Evolutionary conservation across 2,113 vertebrate genomes (phyloP), one percentile per base, ranked within the genome.

Genomic region (Tursiops truncatus): DNA sequence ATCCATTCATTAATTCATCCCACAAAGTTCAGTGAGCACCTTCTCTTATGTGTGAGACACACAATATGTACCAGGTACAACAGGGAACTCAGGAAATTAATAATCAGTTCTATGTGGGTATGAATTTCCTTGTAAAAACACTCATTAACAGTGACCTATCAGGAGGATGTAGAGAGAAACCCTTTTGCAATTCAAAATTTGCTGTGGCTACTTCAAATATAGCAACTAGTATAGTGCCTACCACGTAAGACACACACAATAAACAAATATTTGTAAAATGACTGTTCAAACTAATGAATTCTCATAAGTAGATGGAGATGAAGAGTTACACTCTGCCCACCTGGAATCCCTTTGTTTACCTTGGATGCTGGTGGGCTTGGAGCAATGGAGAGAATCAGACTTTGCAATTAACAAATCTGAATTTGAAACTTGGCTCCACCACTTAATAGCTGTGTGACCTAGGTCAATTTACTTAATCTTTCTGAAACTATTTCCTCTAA

Each of bases 401-500:
- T 82, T 50, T 21, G 28, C 5, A 63, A 28, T 53, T 0, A 6
- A 77, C 28, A 65, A 81, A 53, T 73, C 56, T 91, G 76, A 83
- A 77, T 21, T 20, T 91, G 63, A 73, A 60, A 58, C 33, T 28
- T 50, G 74, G 13, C 15, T 79, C 41, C 6, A 38, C n/a, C 56
- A 63, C 62, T 96, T 63, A 83, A 60, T 47, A 89, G 33, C 56
- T 79, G 6, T 21, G 14, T 23, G 73, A 89, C 41, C 47, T 89
- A 20, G 38, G 56, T 79, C 77, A 82, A 53, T 91, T 56, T 83
- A 44, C 60, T 89, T 80, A 93, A 92, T 90, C 23, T 67, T 90
- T 71, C 36, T 76, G 58, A 74, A 95, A 90, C 58, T 58, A 26
- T 83, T 91, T 95, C n/a, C 53, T 83, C 80, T 86, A 96, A 83